phyloP scores from a whole-genome alignment of 37 sponge, comb jelly and placozoan genomes.

The Agelas oroides region DNA sequence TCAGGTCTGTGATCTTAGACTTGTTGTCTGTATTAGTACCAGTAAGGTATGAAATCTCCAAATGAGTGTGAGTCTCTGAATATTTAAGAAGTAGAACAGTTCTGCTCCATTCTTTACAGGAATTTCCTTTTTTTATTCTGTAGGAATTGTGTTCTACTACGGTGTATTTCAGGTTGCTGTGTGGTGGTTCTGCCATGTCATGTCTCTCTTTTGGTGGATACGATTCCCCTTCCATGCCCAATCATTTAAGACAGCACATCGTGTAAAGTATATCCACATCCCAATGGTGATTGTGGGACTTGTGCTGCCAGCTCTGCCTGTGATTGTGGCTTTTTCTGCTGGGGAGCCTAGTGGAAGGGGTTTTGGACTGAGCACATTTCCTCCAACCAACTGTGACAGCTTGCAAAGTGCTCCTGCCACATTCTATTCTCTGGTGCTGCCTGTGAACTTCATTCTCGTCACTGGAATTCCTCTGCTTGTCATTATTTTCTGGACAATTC shows the following conservation, averaged over 20 bases:
- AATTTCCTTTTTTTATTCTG: background rate
- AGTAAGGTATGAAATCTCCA: too few relatives aligned
- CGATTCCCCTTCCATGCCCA: constrained; percentile 45
- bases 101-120: too few relatives aligned
- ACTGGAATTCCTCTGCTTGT: constrained; percentile 50
- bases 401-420: background rate
- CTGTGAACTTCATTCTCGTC: constrained; percentile 1
- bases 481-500: constrained; percentile 41
- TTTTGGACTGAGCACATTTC: background rate
- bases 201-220: constrained; percentile 16
- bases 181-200: constrained; percentile 41
- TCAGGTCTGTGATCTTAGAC: too few relatives aligned
- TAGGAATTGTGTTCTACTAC: constrained; percentile 43
- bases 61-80: too few relatives aligned
- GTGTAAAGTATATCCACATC: constrained; percentile 44
- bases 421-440: constrained; percentile 43
- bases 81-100: too few relatives aligned
- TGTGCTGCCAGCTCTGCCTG: constrained; percentile 32
- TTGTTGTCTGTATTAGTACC: too few relatives aligned
- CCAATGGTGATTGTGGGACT: constrained; percentile 20
- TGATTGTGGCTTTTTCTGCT: background rate
- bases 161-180: constrained; percentile 16
- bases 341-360: background rate
- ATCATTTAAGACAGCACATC: background rate
- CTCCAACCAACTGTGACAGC: constrained; percentile 41